phyloP scores from a whole-genome alignment of 2,113 vertebrate species.

The Hippolais icterina region DNA sequence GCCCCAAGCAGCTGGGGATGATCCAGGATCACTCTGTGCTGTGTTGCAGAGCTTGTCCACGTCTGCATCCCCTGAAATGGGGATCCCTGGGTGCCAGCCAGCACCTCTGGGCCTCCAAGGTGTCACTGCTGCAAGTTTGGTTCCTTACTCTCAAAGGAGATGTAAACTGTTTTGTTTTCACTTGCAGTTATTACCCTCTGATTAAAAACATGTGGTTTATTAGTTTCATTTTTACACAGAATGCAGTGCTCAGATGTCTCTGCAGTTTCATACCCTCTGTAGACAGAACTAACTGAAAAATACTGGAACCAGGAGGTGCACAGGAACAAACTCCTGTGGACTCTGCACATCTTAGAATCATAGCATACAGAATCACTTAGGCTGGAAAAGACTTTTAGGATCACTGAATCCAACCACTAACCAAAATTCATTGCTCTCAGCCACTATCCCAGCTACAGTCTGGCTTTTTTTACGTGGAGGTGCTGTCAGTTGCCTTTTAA shows the following conservation, averaged over 20 bases:
- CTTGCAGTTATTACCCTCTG: background rate
- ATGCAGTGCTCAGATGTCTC: background rate
- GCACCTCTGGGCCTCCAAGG: background rate
- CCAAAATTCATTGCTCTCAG: background rate
- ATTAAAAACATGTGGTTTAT: background rate
- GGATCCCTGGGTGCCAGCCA: background rate
- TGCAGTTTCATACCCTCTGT: background rate
- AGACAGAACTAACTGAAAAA: slow-evolving; percentile 6
- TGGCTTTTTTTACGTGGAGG: background rate
- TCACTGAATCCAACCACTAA: background rate
- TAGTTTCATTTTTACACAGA: slow-evolving; percentile 34
- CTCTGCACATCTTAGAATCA: background rate
- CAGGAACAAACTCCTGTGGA: background rate
- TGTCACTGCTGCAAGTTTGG: background rate
- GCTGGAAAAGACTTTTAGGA: background rate
- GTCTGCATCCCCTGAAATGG: background rate
- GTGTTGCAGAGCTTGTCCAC: background rate
- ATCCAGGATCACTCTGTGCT: background rate
- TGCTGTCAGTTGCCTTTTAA: background rate
- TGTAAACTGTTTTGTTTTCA: background rate
- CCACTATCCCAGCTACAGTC: background rate
- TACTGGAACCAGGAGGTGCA: background rate
- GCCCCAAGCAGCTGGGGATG: background rate
- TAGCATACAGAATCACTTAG: background rate
- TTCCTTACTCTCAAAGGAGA: background rate